Evolutionary conservation across 2,113 vertebrate genomes (phyloP).

Genomic region (Mobula birostris): DNA sequence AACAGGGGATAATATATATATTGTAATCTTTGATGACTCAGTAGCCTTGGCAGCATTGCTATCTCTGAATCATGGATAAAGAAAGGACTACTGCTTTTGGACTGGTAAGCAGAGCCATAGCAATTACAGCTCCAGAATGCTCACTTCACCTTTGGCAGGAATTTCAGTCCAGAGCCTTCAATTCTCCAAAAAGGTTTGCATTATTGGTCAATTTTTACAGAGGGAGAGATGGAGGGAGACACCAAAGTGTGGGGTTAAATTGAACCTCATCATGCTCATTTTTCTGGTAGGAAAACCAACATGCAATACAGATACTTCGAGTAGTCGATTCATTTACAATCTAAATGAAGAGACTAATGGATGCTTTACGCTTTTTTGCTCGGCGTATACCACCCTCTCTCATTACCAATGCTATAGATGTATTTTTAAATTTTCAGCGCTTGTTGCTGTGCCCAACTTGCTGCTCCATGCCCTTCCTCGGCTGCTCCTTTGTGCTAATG

Average conservation of each 20-base stretch:
- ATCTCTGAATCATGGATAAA: constrained; percentile 2
- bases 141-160: neutral
- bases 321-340: neutral
- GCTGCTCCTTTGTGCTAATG: neutral
- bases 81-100: neutral
- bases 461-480: no score
- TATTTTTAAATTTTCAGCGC: neutral
- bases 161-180: neutral
- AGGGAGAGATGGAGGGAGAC: neutral
- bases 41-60: neutral
- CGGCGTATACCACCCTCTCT: no score
- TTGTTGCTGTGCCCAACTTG: neutral
- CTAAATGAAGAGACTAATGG: neutral
- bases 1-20: no score
- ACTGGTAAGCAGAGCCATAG: neutral
- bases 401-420: neutral
- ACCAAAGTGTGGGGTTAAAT: neutral
- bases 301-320: neutral
- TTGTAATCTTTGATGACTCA: neutral
- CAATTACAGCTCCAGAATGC: neutral
- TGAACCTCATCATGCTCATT: neutral
- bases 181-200: neutral
- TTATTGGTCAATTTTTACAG: neutral
- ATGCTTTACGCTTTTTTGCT: neutral
- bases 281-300: neutral